These are phyloP conservation scores for Caenorhabditis doughertyi DNA, from an alignment of 2,888 invertebrate genomes.

Conservation along the genomic window DNA sequence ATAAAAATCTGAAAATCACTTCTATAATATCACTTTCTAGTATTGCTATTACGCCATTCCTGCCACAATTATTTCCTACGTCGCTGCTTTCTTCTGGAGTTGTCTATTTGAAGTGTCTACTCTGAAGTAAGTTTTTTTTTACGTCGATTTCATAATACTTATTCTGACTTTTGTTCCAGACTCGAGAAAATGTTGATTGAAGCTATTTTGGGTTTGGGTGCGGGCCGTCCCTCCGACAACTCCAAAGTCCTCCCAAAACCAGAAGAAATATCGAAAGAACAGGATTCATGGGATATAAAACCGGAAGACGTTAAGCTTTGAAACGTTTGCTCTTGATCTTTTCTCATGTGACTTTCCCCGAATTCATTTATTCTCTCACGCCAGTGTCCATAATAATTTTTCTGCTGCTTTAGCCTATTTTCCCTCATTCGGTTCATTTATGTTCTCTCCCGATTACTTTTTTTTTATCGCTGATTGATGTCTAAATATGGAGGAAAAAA, in stretches of 20 bases:
- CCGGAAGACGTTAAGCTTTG: background rate
- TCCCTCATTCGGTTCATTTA: background rate
- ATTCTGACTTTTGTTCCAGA: constrained; percentile 32
- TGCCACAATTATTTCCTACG: constrained; percentile 49
- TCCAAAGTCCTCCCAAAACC: too few relatives aligned
- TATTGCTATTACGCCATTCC: constrained; percentile 60
- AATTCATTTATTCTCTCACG: background rate
- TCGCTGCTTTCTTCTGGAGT: constrained; percentile 68
- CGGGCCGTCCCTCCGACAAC: too few relatives aligned
- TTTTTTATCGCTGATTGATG: background rate
- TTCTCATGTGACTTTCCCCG: background rate
- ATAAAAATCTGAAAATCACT: background rate
- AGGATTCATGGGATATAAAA: constrained; percentile 29
- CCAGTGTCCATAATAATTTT: constrained; percentile 12
- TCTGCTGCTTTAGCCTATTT: background rate
- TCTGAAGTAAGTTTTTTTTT: constrained; percentile 48
- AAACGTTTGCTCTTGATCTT: background rate
- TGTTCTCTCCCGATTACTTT: background rate
- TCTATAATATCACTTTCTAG: constrained; percentile 33
- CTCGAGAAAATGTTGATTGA: constrained; percentile 63
- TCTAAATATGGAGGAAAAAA: background rate
- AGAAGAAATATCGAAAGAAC: constrained; percentile 8
- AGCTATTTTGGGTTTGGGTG: constrained; percentile 18
- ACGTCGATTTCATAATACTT: background rate
- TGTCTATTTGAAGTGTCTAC: constrained; percentile 65